Conservation (phyloP, 1,140 invertebrate genomes). For the Hydropsyche tenuis region DNA sequence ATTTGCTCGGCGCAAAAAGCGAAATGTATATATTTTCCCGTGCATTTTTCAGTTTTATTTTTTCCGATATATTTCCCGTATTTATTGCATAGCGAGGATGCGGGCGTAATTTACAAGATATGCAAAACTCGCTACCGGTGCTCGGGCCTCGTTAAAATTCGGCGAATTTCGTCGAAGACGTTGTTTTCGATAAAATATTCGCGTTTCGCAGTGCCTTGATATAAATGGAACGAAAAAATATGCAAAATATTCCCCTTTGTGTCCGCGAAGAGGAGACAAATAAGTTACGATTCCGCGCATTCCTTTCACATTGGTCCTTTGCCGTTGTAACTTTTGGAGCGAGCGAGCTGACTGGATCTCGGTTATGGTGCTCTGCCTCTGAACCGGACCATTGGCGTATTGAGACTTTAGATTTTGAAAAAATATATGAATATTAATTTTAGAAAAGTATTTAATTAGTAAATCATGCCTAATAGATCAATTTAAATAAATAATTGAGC, state of each 20-base stretch:
- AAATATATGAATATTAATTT: too few relatives aligned
- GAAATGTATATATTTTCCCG: too few relatives aligned
- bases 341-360: neutral
- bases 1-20: too few relatives aligned
- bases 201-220: slow-evolving; percentile 37
- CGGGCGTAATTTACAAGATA: slow-evolving; percentile 9
- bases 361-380: slow-evolving; percentile 19
- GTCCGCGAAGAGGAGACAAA: slow-evolving; percentile 43
- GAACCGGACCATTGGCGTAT: neutral
- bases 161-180: slow-evolving; percentile 38
- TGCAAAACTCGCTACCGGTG: neutral
- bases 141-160: slow-evolving; percentile 35
- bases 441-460: too few relatives aligned
- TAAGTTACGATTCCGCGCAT: slow-evolving; percentile 47
- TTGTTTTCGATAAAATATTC: slow-evolving; percentile 38
- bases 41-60: too few relatives aligned
- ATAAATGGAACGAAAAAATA: slow-evolving; percentile 42
- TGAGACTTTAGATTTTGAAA: neutral
- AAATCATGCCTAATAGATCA: too few relatives aligned
- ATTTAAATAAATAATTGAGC: too few relatives aligned
- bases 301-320: slow-evolving; percentile 33
- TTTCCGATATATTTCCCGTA: too few relatives aligned
- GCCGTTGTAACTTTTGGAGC: slow-evolving; percentile 23
- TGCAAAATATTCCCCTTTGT: slow-evolving; percentile 41
- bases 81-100: neutral